phyloP scores from a whole-genome alignment of 2,797 vertebrate genomes.

The Falco naumanni region DNA sequence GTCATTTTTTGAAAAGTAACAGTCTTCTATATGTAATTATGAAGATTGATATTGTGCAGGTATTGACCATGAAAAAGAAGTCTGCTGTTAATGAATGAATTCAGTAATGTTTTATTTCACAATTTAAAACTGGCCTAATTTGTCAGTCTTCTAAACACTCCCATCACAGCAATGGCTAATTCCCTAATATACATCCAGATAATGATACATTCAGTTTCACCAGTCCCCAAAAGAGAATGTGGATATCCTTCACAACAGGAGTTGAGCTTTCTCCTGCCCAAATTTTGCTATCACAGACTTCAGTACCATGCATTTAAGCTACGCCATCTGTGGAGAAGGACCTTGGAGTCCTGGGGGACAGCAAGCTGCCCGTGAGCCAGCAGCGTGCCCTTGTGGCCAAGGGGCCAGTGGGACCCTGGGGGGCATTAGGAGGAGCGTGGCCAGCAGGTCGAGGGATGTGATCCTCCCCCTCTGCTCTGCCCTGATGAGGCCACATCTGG shows the following conservation, averaged over 20 bases:
- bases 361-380: no score
- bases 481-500: no score
- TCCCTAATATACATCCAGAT: not conserved
- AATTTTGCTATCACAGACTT: not conserved
- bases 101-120: not conserved
- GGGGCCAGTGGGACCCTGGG: no score
- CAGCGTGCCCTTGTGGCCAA: no score
- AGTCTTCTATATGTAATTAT: not conserved
- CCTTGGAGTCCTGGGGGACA: no score
- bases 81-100: not conserved
- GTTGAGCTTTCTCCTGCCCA: not conserved
- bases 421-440: no score
- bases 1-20: not conserved
- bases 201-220: not conserved
- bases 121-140: not conserved
- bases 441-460: no score
- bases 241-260: not conserved
- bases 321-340: not conserved
- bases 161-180: not conserved
- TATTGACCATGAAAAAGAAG: not conserved
- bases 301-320: not conserved
- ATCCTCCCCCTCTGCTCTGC: no score
- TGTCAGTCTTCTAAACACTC: not conserved
- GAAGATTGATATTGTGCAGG: not conserved
- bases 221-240: not conserved